Base-by-base conservation (phyloP, 2,113 vertebrate species). In the Macaca mulatta region DNA sequence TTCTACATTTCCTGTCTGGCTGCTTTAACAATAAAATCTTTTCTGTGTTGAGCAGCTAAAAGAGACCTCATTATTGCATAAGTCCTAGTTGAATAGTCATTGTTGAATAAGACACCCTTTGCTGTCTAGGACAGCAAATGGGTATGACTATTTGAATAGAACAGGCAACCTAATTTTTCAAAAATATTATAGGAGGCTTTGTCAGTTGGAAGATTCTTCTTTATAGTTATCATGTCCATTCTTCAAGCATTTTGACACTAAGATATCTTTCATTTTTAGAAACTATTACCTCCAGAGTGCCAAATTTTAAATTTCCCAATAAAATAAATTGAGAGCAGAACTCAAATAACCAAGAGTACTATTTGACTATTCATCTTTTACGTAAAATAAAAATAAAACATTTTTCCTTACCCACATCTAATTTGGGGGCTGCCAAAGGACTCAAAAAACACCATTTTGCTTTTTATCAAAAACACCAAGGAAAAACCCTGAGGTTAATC, bases 341-440 rank as follows among this genome's bases (percentile, higher is more conserved):
- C 83, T 77, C 40, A 90, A 90, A 52, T 14, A 64, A 78, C 40
- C 43, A 78, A 95, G 12, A 2, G 4, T 52, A 83, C 16, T 55
- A 12, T 87, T 48, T 78, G 45, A 82, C n/a, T 85, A 43, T 38
- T 96, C 55, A 6, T 52, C 75, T 91, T 83, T 69, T 83, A 22
- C 8, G 30, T 87, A 81, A 96, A 80, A 82, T 86, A 90, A 90
- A 84, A 98, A 88, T 50, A 61, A 90, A 85, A 30, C 8, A 69
- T 10, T 59, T 94, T 87, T 70, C 23, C 59, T 94, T 32, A 89
- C 35, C 32, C 77, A 81, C 48, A 83, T 43, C 6, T 85, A 95
- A 93, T 74, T 30, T 94, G 5, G 40, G 18, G 32, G 14, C 25
- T 80, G 17, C 27, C 82, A 20, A 74, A 23, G 6, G 1, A 2